Evolutionary conservation across 2,113 vertebrate genomes (phyloP), one percentile per base, ranked within the genome.

Genomic region (Brachyhypopomus occidentalis): DNA sequence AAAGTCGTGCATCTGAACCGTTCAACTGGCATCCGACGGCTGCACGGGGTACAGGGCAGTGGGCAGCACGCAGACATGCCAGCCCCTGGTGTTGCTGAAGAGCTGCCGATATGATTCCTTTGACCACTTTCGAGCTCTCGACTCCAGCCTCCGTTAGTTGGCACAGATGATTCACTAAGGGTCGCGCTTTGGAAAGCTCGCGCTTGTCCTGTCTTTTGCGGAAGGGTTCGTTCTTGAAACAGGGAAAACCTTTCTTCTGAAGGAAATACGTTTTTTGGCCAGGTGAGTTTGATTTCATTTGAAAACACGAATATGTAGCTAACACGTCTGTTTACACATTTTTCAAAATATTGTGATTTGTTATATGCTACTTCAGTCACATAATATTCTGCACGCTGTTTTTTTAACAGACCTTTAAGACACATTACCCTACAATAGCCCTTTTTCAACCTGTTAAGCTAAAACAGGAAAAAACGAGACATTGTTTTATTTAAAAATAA

Each of bases 1-100:
- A 92, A 89, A 94, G 96, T 97, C 96, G 95, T 95, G 92, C 95
- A 94, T 96, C 93, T 92, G 95, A 96, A 94, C 95, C 95, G 92
- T 95, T 95, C 96, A 93, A 96, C 95, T 96, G 96, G 95, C 67
- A 41, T 83, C 75, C 83, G 34, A 77, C 16, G 81, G 83, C 67
- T 72, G 22, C 12, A 64, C 30, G 84, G 20, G 27, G 34, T 66
- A 87, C 79, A 45, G 38, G 30, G 84, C 66, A 88, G 86, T 90
- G 89, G 89, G 72, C 72, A 81, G 72, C 60, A 25, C 41, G 12
- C 41, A 48, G 87, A 90, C 90, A 87, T 88, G 84, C 82, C 77
- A 55, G 41, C 8, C 70, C 56, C 48, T 30, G 2, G 23, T 60
- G 58, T 48, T 80, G 48, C 60, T 81, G 36, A 81, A 45, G 80